These are phyloP conservation scores for Monoplex corrugatus DNA, from an alignment of 2,888 invertebrate genomes.

Conservation along the genomic window DNA sequence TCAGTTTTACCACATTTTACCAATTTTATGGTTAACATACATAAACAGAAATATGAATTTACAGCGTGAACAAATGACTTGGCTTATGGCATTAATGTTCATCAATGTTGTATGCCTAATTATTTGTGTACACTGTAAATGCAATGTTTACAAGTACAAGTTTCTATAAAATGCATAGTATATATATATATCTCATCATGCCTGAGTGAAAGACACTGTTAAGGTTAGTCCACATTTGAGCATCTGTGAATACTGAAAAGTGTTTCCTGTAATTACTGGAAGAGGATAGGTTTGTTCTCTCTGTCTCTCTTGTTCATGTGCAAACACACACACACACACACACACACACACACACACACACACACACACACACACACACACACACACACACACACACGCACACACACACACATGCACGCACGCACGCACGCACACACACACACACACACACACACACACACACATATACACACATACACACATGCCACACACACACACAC, in stretches of 20 bases:
- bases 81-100: background rate
- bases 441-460: background rate
- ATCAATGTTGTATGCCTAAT: no score
- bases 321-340: background rate
- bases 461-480: background rate
- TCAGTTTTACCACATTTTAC: background rate
- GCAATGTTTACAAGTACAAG: no score
- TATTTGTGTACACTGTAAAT: no score
- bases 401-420: background rate
- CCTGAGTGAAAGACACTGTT: no score
- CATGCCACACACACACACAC: no score
- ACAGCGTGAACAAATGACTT: background rate
- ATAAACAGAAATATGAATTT: background rate
- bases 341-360: background rate
- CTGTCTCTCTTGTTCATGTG: no score
- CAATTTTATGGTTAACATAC: background rate
- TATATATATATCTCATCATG: no score
- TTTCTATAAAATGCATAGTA: no score
- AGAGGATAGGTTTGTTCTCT: no score
- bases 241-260: no score
- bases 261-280: no score
- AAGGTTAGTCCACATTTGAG: no score
- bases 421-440: background rate
- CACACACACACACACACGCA: background rate
- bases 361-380: background rate